phyloP scores from a whole-genome alignment of 2,797 vertebrate species.

The Rhyacichthys aspro region DNA sequence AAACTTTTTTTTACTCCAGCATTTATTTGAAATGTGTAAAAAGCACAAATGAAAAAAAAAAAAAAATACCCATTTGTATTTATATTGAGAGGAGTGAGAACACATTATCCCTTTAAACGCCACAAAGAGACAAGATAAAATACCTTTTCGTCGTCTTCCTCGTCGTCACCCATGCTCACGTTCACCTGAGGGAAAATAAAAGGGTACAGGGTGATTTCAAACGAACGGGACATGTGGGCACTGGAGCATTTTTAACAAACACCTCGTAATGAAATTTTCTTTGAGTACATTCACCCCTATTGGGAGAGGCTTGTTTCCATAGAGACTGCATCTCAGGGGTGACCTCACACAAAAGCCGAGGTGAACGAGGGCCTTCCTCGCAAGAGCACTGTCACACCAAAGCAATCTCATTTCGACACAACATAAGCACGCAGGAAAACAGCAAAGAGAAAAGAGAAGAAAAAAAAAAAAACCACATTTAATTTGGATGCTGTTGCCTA shows the following conservation, averaged over 20 bases:
- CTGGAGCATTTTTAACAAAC: conserved; percentile 83
- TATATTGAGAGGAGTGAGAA: conserved; percentile 14
- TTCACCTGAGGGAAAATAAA: conserved; percentile 85
- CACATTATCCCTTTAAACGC: conserved; percentile 57
- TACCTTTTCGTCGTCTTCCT: conserved; percentile 98
- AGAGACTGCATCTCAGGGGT: conserved; percentile 84
- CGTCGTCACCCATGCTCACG: conserved; percentile 89
- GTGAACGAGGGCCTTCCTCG: conserved; percentile 82
- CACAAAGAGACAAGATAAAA: conserved; percentile 61
- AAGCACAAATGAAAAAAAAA: not conserved
- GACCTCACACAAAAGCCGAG: conserved; percentile 85
- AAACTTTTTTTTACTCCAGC: too few relatives aligned
- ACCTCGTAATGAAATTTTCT: conserved; percentile 86
- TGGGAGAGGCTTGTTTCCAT: conserved; percentile 86
- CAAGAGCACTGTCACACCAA: conserved; percentile 82
- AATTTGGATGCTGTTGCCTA: conserved; percentile 80
- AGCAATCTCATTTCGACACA: conserved; percentile 84
- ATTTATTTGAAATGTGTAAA: too few relatives aligned
- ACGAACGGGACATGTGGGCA: conserved; percentile 76
- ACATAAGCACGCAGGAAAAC: conserved; percentile 77
- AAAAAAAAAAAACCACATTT: conserved; percentile 70
- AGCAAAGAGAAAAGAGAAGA: conserved; percentile 44
- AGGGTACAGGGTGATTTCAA: conserved; percentile 74
- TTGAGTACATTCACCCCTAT: conserved; percentile 84
- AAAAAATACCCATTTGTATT: conserved; percentile 15